Conservation (phyloP, 2,113 vertebrate genomes). For the Dasypus novemcinctus region DNA sequence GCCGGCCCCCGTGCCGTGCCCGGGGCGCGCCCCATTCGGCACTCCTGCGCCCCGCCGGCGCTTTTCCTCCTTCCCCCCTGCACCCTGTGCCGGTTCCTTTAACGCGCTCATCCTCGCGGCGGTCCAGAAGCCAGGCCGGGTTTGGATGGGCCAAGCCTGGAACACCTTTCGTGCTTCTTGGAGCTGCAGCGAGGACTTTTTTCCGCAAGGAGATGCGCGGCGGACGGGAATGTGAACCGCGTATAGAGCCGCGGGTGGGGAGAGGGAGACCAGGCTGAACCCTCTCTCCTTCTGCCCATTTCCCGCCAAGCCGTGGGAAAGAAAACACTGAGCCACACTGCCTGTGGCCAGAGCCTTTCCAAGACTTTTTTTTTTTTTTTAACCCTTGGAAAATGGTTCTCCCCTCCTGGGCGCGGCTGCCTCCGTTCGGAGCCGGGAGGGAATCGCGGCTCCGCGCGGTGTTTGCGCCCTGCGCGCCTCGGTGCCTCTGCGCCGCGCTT, state of each 20-base stretch:
- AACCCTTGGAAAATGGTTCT: background rate
- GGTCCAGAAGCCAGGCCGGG: too few relatives aligned
- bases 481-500: background rate
- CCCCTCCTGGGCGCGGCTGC: background rate
- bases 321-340: accelerated
- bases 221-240: accelerated
- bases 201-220: background rate
- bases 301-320: background rate
- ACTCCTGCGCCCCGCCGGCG: background rate
- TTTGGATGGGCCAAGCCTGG: background rate
- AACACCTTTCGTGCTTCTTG: background rate
- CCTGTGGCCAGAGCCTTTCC: background rate
- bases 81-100: too few relatives aligned
- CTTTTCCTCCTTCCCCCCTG: background rate
- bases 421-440: background rate
- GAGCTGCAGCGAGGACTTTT: background rate
- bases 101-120: accelerated
- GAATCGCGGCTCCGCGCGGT: background rate
- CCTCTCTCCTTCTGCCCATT: background rate
- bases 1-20: accelerated
- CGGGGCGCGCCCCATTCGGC: accelerated
- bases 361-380: background rate
- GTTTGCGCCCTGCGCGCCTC: background rate
- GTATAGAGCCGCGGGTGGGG: too few relatives aligned
- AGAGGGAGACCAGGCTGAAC: background rate